These are phyloP conservation scores for Melieria picta DNA, from an alignment of 2,888 invertebrate species.

Conservation along the genomic window DNA sequence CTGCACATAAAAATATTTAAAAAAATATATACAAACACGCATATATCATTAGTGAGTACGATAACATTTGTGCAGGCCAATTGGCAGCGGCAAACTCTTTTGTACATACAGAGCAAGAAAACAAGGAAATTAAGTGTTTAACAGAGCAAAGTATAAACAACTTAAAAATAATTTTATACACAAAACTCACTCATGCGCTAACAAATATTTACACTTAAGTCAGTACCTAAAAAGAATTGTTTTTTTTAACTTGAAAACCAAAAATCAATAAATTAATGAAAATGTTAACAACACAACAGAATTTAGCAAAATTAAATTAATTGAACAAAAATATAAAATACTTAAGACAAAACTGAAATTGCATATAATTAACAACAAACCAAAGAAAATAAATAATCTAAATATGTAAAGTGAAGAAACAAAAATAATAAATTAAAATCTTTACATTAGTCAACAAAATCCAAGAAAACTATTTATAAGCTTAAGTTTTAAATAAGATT, in stretches of 20 bases:
- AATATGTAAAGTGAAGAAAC: neutral
- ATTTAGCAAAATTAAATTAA: conserved; percentile 35
- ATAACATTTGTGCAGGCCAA: no score
- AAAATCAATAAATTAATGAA: neutral
- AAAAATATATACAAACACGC: neutral
- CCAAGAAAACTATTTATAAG: conserved; percentile 25
- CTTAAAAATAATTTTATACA: conserved; percentile 30
- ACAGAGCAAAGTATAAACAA: conserved; percentile 10
- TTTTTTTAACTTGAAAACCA: conserved; percentile 20
- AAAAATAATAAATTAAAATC: conserved; percentile 13
- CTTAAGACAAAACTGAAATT: conserved; percentile 29
- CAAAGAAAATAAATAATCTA: conserved; percentile 8
- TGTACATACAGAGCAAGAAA: neutral
- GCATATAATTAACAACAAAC: conserved; percentile 22
- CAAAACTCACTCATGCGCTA: conserved; percentile 28
- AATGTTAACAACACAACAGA: conserved; percentile 16
- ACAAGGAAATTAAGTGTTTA: conserved; percentile 25
- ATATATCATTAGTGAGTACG: no score
- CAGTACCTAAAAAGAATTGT: conserved; percentile 30
- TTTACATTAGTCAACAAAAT: conserved; percentile 11
- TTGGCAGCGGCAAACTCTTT: no score
- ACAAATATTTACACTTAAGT: conserved; percentile 32
- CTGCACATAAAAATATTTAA: conserved; percentile 12
- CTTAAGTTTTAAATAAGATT: conserved; percentile 35
- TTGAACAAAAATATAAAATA: conserved; percentile 28